Conservation (phyloP, 2,113 vertebrate species). For the Brachypodius melanocephalos region DNA sequence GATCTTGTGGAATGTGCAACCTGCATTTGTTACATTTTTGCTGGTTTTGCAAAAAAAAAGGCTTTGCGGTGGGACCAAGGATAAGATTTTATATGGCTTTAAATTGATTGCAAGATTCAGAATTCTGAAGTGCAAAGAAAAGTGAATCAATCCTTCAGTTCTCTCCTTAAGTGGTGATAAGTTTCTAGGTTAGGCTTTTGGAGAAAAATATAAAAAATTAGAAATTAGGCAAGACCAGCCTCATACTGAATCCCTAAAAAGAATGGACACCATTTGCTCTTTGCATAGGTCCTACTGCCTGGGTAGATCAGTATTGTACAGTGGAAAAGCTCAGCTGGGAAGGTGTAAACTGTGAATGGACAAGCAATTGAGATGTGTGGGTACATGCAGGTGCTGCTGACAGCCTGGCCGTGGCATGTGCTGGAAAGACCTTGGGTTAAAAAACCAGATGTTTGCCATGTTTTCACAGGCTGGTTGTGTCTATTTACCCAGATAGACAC, state of each 20-base stretch:
- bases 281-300: not conserved
- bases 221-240: not conserved
- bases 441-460: not conserved
- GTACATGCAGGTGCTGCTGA: not conserved
- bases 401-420: not conserved
- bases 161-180: not conserved
- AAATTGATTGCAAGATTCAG: not conserved
- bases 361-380: not conserved
- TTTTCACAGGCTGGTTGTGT: not conserved
- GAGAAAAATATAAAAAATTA: not conserved
- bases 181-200: not conserved
- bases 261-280: not conserved
- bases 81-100: not conserved
- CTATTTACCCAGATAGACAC: not conserved
- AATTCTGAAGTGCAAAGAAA: not conserved
- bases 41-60: not conserved
- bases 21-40: not conserved
- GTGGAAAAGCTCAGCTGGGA: not conserved
- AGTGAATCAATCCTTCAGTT: not conserved
- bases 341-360: not conserved
- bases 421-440: not conserved
- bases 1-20: not conserved
- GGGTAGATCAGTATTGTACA: not conserved
- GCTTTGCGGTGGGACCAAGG: not conserved
- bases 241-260: not conserved